Evolutionary conservation across 2,888 invertebrate species (phyloP).

Genomic region (Odontocolon sp.): DNA sequence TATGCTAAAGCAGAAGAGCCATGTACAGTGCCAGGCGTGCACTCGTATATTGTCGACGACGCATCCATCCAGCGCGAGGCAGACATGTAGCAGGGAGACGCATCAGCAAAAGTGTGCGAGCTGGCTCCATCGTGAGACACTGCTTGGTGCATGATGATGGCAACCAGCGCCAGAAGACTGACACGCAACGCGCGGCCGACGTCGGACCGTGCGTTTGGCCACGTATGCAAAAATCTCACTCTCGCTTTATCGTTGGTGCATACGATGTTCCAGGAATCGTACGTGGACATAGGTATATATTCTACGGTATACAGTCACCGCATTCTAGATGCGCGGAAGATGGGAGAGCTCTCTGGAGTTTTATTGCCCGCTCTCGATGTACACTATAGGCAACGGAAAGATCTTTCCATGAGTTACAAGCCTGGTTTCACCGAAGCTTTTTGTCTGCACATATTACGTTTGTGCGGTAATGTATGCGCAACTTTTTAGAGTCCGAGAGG

Average conservation of each 20-base stretch:
- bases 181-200: slow-evolving; percentile 49
- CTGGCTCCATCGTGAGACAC: neutral
- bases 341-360: slow-evolving; percentile 40
- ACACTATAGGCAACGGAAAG: slow-evolving; percentile 29
- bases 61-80: slow-evolving; percentile 31
- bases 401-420: slow-evolving; percentile 53
- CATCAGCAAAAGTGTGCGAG: slow-evolving; percentile 45
- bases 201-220: slow-evolving; percentile 11
- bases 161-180: slow-evolving; percentile 43
- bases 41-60: slow-evolving; percentile 32
- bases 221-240: slow-evolving; percentile 60
- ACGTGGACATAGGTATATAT: slow-evolving; percentile 22
- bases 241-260: slow-evolving; percentile 39
- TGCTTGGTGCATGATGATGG: slow-evolving; percentile 15
- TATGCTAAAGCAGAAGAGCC: slow-evolving; percentile 21
- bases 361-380: slow-evolving; percentile 49
- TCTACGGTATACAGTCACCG: neutral
- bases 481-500: slow-evolving; percentile 52
- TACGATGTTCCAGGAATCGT: slow-evolving; percentile 50
- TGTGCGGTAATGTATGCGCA: slow-evolving; percentile 55
- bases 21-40: neutral
- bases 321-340: slow-evolving; percentile 11
- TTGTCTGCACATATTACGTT: slow-evolving; percentile 24
- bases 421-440: slow-evolving; percentile 45
- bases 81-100: slow-evolving; percentile 20